Base-by-base conservation (phyloP, 2,888 invertebrate genomes). In the Heteropelma amictum region DNA sequence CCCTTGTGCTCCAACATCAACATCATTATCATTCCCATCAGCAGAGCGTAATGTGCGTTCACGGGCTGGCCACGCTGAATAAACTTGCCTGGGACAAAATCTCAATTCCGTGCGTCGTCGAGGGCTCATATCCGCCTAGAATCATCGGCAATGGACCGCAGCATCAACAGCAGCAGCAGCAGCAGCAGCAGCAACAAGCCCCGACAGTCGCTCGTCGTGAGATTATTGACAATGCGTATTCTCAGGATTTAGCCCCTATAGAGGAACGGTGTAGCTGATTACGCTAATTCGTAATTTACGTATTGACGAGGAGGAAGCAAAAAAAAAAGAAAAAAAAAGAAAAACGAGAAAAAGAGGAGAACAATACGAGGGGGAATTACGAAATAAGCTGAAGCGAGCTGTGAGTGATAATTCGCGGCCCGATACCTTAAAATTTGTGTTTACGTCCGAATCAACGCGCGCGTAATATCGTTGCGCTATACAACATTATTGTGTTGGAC, bases 51-150 rank as follows among this genome's bases (percentile, higher is more conserved):
- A 80, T 80, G 72, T 84, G 81, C 81, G 82, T 85, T 80, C 84
- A 82, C 80, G 82, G 80, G 65, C 79, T 83, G 79, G 83, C 82
- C 71, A 80, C 79, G 70, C 75, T 83, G 71, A 84, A 81, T 74
- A 82, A 85, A 70, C 79, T 80, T 76, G 79, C 80, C 73, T 83
- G 79, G 85, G 82, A 80, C 76, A 85, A 81, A 78, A 84, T 84
- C 68, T 79, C 81, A 35, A 81, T 80, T 61, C 80, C 79, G 64
- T 79, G 79, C 77, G 78, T 82, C 74, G 76, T 80, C 78, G 81
- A 79, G 72, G 81, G 76, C 56, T 72, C 79, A 53, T 78, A 76
- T 54, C 54, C 71, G 30, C 72, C 76, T 12, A 73, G 78, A 77
- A 74, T 78, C 17, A 69, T 76, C 58, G 45, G 71, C 21, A 63